Conservation (phyloP, 2,113 vertebrate species). For the Paradisaea rubra region DNA sequence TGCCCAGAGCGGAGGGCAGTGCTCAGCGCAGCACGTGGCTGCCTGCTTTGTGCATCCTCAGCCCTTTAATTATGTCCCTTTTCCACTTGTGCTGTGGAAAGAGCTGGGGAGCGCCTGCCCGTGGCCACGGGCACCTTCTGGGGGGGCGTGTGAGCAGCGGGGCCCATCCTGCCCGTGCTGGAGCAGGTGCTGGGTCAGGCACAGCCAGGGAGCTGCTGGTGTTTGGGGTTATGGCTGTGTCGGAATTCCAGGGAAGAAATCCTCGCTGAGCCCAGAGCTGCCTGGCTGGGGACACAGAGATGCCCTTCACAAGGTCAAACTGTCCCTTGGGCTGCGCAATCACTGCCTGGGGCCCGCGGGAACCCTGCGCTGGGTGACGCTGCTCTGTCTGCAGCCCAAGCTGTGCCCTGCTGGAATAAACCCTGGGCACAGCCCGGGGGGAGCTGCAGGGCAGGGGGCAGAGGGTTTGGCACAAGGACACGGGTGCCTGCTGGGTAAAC, state of each 20-base stretch:
- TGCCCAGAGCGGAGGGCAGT: background rate
- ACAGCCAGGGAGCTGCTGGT: background rate
- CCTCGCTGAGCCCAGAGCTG: rapidly evolving
- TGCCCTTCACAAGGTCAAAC: background rate
- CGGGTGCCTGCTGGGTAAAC: background rate
- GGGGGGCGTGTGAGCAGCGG: background rate
- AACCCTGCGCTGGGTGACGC: rapidly evolving
- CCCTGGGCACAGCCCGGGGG: background rate
- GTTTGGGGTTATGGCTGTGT: rapidly evolving
- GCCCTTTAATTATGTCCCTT: conserved; percentile 32
- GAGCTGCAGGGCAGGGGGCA: background rate
- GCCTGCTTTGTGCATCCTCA: conserved; percentile 37
- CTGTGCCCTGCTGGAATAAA: background rate
- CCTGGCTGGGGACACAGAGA: background rate
- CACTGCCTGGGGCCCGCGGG: background rate
- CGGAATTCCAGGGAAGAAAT: background rate
- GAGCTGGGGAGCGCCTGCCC: background rate
- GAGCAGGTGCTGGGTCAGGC: background rate
- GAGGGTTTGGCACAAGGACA: background rate
- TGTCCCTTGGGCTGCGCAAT: background rate
- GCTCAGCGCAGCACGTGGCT: background rate
- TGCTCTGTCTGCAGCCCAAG: background rate
- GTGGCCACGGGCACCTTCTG: background rate
- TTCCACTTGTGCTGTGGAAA: background rate
- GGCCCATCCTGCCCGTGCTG: background rate